Evolutionary conservation across 2,113 vertebrate genomes (phyloP), one percentile per base, ranked within the genome.

Genomic region (Peromyscus polionotus): DNA sequence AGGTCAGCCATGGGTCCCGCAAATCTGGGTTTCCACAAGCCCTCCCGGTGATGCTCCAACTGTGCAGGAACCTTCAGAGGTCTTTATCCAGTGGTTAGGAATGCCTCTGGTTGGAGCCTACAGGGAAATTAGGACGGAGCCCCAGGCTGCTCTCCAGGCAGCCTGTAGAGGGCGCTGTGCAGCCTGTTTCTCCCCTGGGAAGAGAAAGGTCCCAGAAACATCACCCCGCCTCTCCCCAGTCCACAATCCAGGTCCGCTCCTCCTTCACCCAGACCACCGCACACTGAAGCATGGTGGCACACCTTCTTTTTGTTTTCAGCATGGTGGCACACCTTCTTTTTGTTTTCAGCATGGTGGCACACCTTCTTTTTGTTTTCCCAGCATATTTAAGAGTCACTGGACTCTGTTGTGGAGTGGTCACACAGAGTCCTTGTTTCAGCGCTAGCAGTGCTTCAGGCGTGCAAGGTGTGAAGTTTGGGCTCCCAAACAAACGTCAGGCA

Each of bases 371-470:
- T 31, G 54, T 14, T 13, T 39, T 26, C 90, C 89, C 57, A 85
- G 94, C 63, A 31, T 79, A 33, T 3, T 42, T 31, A 36, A 73
- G 76, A 39, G 20, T 67, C 36, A 33, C 75, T 90, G 8, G 31
- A 36, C 7, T 36, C 61, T 36, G 36, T 90, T 68, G 39, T 36
- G 42, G 14, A 24, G 61, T 3, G 85, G 45, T 42, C 63, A n/a
- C 11, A 0, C 3, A 2, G 51, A 9, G 19, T 33, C 63, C 19
- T 54, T 45, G 8, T 1, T 16, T 11, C 0, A n/a, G 22, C 0
- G 7, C 84, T 2, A 6, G 67, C 0, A 6, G 7, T 16, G 42
- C 16, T 36, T 88, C 13, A 42, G 42, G 22, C 61, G 59, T 31
- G 0, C 1, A 24, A 20, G n/a, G 31, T 9, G 5, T 10, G 72